phyloP scores from a whole-genome alignment of 2,797 vertebrate genomes.

The Phylloscopus collybita region DNA sequence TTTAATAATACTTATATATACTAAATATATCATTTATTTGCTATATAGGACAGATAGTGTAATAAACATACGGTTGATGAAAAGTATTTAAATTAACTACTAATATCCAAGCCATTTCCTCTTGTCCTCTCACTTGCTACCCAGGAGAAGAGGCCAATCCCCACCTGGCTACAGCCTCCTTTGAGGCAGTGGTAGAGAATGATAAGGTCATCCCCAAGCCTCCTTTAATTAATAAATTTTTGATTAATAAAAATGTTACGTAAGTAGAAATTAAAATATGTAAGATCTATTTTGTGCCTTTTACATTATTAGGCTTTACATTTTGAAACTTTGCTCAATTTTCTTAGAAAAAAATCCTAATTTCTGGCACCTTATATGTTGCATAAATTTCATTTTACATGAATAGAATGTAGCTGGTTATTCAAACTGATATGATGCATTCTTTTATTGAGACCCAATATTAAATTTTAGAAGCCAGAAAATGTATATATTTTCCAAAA shows the following conservation, averaged over 20 bases:
- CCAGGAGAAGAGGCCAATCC: too few species aligned
- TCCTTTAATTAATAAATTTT: background rate
- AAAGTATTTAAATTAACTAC: background rate
- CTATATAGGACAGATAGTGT: background rate
- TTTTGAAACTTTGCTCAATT: background rate
- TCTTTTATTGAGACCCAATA: background rate
- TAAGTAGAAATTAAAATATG: background rate
- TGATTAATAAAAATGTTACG: background rate
- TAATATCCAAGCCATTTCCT: too few species aligned
- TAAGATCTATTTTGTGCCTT: background rate
- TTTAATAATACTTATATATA: background rate
- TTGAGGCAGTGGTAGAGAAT: too few species aligned
- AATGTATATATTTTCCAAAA: background rate
- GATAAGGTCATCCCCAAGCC: too few species aligned
- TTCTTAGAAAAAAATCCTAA: background rate
- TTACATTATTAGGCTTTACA: background rate
- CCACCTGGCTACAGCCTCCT: too few species aligned
- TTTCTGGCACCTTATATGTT: background rate
- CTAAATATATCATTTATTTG: background rate
- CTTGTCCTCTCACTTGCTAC: too few species aligned
- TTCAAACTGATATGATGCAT: background rate
- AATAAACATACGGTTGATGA: background rate
- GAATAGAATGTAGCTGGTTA: background rate
- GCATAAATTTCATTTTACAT: background rate
- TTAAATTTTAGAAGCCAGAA: background rate